Evolutionary conservation across 2,888 invertebrate genomes (phyloP), one percentile per base, ranked within the genome.

Genomic region (Herminia tarsipennalis): DNA sequence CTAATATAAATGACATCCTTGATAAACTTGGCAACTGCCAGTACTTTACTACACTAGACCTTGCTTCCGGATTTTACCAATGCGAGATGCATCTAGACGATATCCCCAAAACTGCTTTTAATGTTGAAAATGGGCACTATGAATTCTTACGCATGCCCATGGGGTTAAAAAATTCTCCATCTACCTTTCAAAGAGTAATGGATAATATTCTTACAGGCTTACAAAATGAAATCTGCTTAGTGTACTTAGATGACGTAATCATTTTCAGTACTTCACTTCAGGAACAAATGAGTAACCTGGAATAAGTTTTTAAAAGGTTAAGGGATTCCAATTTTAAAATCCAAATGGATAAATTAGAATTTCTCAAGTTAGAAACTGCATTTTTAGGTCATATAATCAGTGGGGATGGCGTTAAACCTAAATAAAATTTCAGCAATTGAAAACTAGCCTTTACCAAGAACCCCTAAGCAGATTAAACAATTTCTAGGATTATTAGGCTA

Each of bases 321-420:
- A 27, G 28, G 0, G 37, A 41, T 10, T 41, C 41, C 9, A 41
- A 47, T 16, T 50, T 45, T 21, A 50, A 50, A 18, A 50, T 50
- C 1, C 50, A 50, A 9, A 24, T 50, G 33, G 44, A 44, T 24
- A 44, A 44, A n/a, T 44, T 37, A 1, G 34, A 45, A 10, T 30
- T 30, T 9, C n/a, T 30, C n/a, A n/a, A n/a, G n/a, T n/a, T n/a
- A n/a, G n/a, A n/a, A n/a, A n/a, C n/a, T n/a, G n/a, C n/a, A n/a
- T 41, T 17, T 5, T n/a, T 41, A 2, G 41, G 41, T 1, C 41
- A 41, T 9, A 8, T 41, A 0, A 41, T 41, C 1, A 16, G 14
- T 28, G 21, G 8, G 1, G 41, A 41, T 1, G 41, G 41, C 2
- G 24, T 41, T 1, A 41, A 41, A 2, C 41, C 41, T 1, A 41